Conservation (phyloP, 2,797 vertebrate genomes). For the Heterohyrax brucei region DNA sequence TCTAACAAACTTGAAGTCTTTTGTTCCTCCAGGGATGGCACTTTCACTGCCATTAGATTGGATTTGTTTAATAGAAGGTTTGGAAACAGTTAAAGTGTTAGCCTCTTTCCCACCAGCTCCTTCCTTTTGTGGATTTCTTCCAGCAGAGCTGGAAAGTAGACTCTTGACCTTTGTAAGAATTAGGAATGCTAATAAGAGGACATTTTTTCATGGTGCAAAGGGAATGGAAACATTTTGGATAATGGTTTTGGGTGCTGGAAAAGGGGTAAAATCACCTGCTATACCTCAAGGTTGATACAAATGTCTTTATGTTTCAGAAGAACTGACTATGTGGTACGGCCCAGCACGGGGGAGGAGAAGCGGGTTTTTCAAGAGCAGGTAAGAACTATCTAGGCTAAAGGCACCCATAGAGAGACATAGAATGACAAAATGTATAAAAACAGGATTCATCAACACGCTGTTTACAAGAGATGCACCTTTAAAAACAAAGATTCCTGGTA, state of each 20-base stretch:
- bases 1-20: background rate
- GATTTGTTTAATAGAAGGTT: background rate
- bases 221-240: background rate
- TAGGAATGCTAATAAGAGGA: background rate
- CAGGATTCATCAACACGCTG: no score
- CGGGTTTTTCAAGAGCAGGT: constrained; percentile 99
- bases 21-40: background rate
- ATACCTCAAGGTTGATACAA: constrained; percentile 67
- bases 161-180: background rate
- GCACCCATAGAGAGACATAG: no score
- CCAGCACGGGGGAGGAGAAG: constrained; percentile 98
- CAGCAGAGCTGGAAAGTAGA: background rate
- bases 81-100: background rate
- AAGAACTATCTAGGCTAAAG: constrained; percentile 63
- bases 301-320: constrained; percentile 92
- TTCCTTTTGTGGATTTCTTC: background rate
- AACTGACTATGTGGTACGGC: constrained; percentile 98
- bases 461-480: no score
- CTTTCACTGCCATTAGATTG: background rate
- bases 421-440: no score
- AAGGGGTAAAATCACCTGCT: background rate
- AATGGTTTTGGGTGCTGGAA: background rate
- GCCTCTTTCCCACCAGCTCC: background rate
- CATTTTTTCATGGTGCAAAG: background rate
- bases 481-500: no score